Percentiles rank a stretch among this genome's conserved stretches.
phyloP scores from a whole-genome alignment of 2,797 vertebrate genomes.

The Gila robusta region DNA sequence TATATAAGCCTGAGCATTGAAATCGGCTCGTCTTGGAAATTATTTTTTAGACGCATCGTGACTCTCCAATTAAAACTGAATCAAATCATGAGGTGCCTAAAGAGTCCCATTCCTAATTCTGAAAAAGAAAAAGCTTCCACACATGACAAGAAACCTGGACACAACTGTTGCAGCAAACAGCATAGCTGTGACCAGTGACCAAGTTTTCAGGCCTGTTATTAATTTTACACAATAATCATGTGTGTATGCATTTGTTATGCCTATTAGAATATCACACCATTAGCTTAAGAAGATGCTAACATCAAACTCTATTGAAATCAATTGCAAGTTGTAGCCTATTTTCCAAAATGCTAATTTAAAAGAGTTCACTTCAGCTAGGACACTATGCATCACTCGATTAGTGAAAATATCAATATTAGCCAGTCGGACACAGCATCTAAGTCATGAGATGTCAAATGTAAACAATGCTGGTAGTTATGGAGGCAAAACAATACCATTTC shows the following conservation, averaged over 20 bases:
- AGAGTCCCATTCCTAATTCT: neutral
- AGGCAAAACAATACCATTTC: slow-evolving; percentile 51
- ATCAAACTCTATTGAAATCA: neutral
- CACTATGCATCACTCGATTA: neutral
- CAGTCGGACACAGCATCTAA: slow-evolving; percentile 3
- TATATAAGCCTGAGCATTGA: no score
- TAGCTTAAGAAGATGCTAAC: neutral
- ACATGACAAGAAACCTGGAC: slow-evolving; percentile 3
- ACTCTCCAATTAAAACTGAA: neutral
- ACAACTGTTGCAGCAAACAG: slow-evolving; percentile 28
- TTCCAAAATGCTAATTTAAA: neutral
- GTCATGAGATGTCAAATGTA: slow-evolving; percentile 42
- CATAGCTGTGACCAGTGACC: neutral
- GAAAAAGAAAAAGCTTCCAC: neutral
- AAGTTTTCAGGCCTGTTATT: neutral
- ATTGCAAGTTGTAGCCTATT: neutral
- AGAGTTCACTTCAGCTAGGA: neutral
- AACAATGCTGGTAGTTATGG: slow-evolving; percentile 48
- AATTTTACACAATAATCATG: neutral
- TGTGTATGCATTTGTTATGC: neutral
- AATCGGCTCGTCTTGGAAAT: neutral
- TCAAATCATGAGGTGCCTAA: neutral
- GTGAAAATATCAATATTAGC: neutral
- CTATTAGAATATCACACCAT: neutral
- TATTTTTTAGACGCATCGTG: neutral